phyloP scores from a whole-genome alignment of 2,113 vertebrate species.

The Cricetomys ansorgei region DNA sequence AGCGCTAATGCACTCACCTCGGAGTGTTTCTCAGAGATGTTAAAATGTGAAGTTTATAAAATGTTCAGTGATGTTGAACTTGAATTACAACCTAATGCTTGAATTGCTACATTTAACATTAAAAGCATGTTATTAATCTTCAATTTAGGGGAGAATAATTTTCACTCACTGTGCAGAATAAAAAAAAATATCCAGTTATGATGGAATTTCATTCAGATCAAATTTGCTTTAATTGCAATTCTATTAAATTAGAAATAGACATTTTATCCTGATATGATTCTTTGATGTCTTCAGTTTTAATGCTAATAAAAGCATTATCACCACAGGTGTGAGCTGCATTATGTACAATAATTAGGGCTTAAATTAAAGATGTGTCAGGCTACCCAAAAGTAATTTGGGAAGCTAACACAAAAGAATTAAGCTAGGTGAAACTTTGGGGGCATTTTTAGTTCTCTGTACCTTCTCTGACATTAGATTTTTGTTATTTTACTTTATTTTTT shows the following conservation, averaged over 20 bases:
- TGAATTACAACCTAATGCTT: constrained; percentile 78
- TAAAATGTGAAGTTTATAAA: constrained; percentile 84
- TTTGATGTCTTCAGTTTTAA: constrained; percentile 84
- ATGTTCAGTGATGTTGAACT: constrained; percentile 78
- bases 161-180: constrained; percentile 75
- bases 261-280: constrained; percentile 80
- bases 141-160: constrained; percentile 81
- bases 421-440: constrained; percentile 65
- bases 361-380: constrained; percentile 82
- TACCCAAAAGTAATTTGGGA: constrained; percentile 78
- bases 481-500: constrained; percentile 45
- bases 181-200: constrained; percentile 67
- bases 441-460: constrained; percentile 7
- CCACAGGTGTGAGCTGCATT: constrained; percentile 83
- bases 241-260: constrained; percentile 84
- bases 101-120: constrained; percentile 80
- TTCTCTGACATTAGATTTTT: constrained; percentile 31
- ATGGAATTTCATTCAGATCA: constrained; percentile 81
- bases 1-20: constrained; percentile 82
- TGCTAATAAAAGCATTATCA: constrained; percentile 84
- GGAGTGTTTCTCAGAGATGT: constrained; percentile 75
- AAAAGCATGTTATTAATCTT: constrained; percentile 84
- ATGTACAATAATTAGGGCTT: constrained; percentile 82
- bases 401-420: constrained; percentile 67
- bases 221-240: constrained; percentile 84